Conservation (phyloP, 2,113 vertebrate genomes). For the Paradisaea rubra region DNA sequence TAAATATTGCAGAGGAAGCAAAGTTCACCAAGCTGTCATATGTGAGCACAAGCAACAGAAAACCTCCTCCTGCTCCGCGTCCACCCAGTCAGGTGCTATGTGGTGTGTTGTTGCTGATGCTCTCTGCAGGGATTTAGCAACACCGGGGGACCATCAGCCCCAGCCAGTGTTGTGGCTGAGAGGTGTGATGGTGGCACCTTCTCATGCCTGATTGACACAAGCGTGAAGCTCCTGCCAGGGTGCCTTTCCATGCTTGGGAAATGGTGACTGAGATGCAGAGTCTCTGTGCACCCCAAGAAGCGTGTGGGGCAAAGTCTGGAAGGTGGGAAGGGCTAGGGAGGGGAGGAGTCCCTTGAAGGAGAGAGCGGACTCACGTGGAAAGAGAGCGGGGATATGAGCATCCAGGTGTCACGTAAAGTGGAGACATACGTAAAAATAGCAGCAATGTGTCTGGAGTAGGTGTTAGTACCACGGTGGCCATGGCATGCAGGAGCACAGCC, state of each 20-base stretch:
- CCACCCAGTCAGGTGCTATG: neutral
- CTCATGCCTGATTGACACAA: accelerated
- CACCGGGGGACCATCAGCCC: neutral
- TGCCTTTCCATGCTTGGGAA: neutral
- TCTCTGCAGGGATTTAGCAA: neutral
- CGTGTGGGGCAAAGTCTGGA: neutral
- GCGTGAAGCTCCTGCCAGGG: neutral
- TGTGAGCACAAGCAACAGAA: neutral
- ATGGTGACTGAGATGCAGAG: neutral
- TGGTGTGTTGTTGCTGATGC: neutral
- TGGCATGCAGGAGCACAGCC: accelerated
- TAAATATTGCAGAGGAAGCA: neutral
- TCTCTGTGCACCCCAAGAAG: neutral
- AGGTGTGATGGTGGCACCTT: neutral
- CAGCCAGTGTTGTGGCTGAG: neutral
- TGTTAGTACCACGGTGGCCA: neutral
- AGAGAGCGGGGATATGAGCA: accelerated
- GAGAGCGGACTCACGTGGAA: neutral
- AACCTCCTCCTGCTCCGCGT: neutral
- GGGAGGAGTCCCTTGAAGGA: neutral
- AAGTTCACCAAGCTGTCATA: neutral
- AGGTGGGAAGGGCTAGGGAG: neutral
- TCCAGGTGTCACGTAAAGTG: neutral
- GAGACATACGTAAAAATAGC: neutral
- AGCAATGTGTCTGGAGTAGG: neutral